Evolutionary conservation across 2,888 invertebrate species (phyloP).

Genomic region (Alloscopus bannaensis): DNA sequence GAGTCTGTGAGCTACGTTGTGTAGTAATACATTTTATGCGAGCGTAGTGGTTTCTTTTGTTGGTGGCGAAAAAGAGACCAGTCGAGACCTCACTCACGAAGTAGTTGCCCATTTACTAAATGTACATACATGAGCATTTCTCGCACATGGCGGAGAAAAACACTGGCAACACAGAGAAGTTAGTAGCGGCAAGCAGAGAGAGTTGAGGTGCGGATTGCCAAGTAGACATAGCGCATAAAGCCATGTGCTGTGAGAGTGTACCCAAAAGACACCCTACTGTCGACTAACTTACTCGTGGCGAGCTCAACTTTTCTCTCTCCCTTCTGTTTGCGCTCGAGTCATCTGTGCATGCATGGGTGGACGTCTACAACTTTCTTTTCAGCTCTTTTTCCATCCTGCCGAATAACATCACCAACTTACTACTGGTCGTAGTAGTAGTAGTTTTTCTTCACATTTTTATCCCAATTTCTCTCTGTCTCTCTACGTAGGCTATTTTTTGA

Average conservation of each 20-base stretch:
- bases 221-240: too few relatives aligned
- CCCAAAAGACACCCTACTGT: neutral
- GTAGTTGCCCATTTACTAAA: neutral
- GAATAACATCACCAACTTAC: too few relatives aligned
- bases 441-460: too few relatives aligned
- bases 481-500: too few relatives aligned
- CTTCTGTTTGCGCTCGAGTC: too few relatives aligned
- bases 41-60: neutral
- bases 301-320: neutral
- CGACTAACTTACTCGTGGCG: neutral
- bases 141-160: neutral
- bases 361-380: neutral
- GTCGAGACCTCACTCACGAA: neutral
- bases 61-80: neutral
- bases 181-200: neutral
- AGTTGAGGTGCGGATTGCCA: neutral
- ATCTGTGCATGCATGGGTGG: neutral
- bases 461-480: too few relatives aligned
- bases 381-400: too few relatives aligned
- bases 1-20: neutral
- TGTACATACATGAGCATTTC: neutral
- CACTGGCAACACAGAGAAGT: neutral
- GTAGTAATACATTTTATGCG: neutral
- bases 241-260: too few relatives aligned
- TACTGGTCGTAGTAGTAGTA: too few relatives aligned